phyloP scores from a whole-genome alignment of 2,888 invertebrate genomes.

The Eupithecia dodoneata region DNA sequence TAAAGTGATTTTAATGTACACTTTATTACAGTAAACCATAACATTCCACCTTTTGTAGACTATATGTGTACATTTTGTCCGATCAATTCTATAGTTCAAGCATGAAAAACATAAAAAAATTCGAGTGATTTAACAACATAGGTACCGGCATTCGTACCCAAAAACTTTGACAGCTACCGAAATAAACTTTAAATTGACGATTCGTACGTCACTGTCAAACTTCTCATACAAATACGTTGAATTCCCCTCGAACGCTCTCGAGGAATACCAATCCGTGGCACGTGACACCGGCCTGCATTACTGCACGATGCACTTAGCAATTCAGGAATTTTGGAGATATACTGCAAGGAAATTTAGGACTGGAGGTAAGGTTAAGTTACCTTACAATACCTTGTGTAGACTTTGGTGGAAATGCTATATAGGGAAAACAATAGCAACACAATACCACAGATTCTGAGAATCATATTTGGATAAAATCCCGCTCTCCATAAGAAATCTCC shows the following conservation, averaged over 20 bases:
- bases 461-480: too few species aligned
- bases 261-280: constrained; percentile 4
- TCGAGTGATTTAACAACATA: not conserved
- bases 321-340: not conserved
- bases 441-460: too few species aligned
- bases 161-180: not conserved
- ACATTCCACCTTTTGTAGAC: too few species aligned
- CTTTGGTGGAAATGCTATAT: not conserved
- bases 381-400: not conserved
- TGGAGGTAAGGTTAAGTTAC: not conserved
- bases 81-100: not conserved
- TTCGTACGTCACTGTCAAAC: not conserved
- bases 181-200: not conserved
- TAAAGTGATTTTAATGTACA: too few species aligned
- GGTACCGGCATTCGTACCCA: not conserved
- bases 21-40: too few species aligned
- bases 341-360: not conserved
- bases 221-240: not conserved
- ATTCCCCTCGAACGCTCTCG: not conserved
- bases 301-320: not conserved
- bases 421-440: not conserved
- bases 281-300: not conserved
- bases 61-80: not conserved
- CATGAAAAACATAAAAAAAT: not conserved
- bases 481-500: too few species aligned